phyloP scores from a whole-genome alignment of 2,888 invertebrate genomes.

The Yponomeuta plumbellus region DNA sequence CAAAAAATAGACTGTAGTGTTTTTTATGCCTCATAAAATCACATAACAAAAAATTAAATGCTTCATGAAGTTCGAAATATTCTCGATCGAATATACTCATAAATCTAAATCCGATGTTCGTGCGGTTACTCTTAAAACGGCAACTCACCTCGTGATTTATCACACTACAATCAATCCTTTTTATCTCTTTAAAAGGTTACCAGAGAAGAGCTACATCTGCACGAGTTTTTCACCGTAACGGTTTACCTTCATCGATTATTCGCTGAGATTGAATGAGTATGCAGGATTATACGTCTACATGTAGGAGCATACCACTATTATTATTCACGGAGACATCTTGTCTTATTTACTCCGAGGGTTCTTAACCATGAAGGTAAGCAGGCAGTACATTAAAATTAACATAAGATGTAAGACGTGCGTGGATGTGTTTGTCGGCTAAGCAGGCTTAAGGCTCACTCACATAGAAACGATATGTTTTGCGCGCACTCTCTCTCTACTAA shows the following conservation, averaged over 20 bases:
- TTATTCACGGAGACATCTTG: neutral
- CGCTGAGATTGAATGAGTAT: no score
- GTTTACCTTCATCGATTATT: neutral
- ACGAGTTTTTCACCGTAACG: neutral
- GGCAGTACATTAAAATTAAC: conserved; percentile 1
- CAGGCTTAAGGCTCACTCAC: neutral
- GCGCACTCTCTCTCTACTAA: neutral
- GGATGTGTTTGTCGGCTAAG: conserved; percentile 7
- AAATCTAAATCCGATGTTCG: neutral
- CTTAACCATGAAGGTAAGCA: neutral
- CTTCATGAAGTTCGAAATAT: neutral
- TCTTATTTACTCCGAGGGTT: neutral
- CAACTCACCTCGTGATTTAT: neutral
- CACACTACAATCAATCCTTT: neutral
- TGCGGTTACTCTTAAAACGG: neutral
- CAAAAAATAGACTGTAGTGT: no score
- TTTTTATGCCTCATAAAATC: no score
- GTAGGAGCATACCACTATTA: neutral
- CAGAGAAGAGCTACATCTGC: neutral
- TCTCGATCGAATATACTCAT: neutral
- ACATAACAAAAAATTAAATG: no score
- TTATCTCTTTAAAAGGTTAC: neutral
- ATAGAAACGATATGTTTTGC: conserved; percentile 1
- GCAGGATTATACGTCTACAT: no score
- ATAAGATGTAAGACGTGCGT: neutral